Evolutionary conservation across 2,113 vertebrate genomes (phyloP), one percentile per base, ranked within the genome.

Genomic region (Ophiodon elongatus): DNA sequence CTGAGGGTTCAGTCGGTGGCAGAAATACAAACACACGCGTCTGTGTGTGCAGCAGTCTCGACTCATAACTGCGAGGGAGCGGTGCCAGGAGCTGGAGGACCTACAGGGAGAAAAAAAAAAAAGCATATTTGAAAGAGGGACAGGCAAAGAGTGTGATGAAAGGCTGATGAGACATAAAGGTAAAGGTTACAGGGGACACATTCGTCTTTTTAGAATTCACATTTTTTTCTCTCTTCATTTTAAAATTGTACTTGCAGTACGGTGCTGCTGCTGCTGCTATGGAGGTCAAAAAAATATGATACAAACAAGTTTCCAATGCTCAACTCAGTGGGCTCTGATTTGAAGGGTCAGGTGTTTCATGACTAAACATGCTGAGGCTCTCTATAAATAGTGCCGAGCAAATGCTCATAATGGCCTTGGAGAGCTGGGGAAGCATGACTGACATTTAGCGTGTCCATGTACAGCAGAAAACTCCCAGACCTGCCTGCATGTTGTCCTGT

Each of bases 391-490:
- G 88, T 82, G 64, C 62, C 3, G 72, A 77, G 82, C 76, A 88
- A 91, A 89, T 80, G 83, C 73, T 75, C 70, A 85, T 83, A 88
- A 88, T 91, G 90, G 90, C 90, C 84, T 90, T 56, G 83, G 78
- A 90, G 88, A 86, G 82, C 76, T 79, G 59, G 73, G 57, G 75
- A 86, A 83, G 83, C 89, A 79, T 90, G 92, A 89, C 86, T 91
- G 90, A 89, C 90, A 91, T 93, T 93, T 87, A 93, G 80, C 88
- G 73, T 91, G 90, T 86, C 86, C 83, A 90, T 87, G 90, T 76
- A 89, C 91, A 88, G 89, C 85, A 86, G 72, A 66, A 76, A 86
- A 77, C 65, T 79, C 84, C 29, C 72, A 86, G 87, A 86, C 77
- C 56, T 81, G 89, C 69, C 86, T 69, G 4, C 76, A 87, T 85